These are phyloP conservation scores for Hirundichthys speculiger DNA, from an alignment of 2,113 vertebrate genomes.

Conservation along the genomic window DNA sequence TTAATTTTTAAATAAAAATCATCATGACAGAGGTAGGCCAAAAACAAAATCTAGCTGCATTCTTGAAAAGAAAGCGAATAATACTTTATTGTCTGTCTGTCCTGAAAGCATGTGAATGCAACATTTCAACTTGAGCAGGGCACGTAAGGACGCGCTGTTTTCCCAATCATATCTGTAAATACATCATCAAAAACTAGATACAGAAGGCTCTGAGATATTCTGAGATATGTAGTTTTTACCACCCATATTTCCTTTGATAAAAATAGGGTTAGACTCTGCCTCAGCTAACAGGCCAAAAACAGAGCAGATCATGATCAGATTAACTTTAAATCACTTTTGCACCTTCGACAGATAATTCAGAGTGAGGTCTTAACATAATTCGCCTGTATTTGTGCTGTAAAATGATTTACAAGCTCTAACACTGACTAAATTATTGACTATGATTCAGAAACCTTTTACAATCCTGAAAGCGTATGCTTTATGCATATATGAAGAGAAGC, in stretches of 20 bases:
- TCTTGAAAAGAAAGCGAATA: not conserved
- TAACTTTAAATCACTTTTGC: not conserved
- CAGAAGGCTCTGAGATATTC: too few relatives aligned
- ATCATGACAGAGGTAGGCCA: not conserved
- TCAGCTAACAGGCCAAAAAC: too few relatives aligned
- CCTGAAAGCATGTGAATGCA: conserved; percentile 31
- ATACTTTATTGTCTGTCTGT: accelerated
- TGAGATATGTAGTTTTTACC: too few relatives aligned
- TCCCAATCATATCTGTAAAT: not conserved
- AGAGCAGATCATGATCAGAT: not conserved
- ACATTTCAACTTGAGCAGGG: conserved; percentile 23
- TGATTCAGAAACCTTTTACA: not conserved
- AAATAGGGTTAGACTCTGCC: too few relatives aligned
- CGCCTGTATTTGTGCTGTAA: not conserved
- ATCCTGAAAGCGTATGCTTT: not conserved
- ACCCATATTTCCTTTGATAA: too few relatives aligned
- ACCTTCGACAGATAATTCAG: not conserved
- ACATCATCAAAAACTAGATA: too few relatives aligned
- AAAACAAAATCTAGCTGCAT: not conserved
- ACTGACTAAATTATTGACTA: not conserved
- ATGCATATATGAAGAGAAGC: not conserved
- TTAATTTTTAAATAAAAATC: not conserved
- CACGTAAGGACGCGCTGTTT: conserved; percentile 53
- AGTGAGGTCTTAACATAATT: not conserved
- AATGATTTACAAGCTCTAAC: not conserved